phyloP scores from a whole-genome alignment of 2,888 invertebrate genomes.

The Morpho achilles region DNA sequence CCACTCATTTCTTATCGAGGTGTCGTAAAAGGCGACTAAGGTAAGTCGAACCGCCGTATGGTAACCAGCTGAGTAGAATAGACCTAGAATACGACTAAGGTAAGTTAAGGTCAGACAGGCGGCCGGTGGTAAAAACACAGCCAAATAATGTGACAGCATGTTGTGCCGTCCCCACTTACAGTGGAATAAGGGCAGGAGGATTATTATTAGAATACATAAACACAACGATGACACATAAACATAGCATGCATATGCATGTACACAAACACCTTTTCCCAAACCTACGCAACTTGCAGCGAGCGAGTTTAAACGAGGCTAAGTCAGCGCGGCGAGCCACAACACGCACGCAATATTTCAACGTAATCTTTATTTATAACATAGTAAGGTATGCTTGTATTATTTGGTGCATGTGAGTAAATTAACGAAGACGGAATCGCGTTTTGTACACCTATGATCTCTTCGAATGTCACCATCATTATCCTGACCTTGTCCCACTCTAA shows the following conservation, averaged over 20 bases:
- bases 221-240: not conserved
- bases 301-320: conserved; percentile 26
- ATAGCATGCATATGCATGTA: conserved; percentile 7
- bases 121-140: no score
- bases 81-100: no score
- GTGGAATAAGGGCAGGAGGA: no score
- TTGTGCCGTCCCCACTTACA: no score
- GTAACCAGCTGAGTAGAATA: no score
- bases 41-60: no score
- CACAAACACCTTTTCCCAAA: conserved; percentile 25
- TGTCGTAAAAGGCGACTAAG: no score
- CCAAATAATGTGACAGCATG: no score
- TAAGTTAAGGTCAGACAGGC: no score
- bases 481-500: no score
- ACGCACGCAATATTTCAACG: conserved; percentile 2
- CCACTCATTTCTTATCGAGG: no score
- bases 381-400: conserved; percentile 3
- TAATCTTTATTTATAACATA: conserved; percentile 1
- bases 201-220: not conserved
- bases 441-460: conserved; percentile 38
- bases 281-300: conserved; percentile 24
- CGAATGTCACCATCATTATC: conserved; percentile 14
- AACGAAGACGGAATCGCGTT: conserved; percentile 33
- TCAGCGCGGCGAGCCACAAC: conserved; percentile 17
- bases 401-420: conserved; percentile 24